A percentile compares a stretch with the other conserved stretches of the same genome.
phyloP scores from a whole-genome alignment of 1,140 invertebrate genomes.

The Dryas iulia region DNA sequence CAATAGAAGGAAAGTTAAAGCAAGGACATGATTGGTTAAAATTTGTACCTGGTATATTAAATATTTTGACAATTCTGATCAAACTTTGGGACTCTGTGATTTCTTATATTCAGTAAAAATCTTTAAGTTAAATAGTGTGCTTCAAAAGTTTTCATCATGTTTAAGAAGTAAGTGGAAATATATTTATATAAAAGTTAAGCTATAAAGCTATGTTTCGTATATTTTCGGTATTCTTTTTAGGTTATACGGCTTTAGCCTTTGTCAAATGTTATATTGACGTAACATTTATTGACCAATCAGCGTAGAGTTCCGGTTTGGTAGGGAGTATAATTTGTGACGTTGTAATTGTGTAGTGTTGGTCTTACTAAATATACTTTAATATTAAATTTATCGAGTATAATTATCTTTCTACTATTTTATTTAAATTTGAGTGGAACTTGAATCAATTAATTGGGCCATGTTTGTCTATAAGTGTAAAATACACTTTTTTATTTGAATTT shows the following conservation, averaged over 20 bases:
- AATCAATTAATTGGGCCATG: too few relatives aligned
- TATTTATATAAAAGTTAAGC: slow-evolving; percentile 7
- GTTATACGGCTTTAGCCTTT: slow-evolving; percentile 36
- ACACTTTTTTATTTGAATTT: not conserved
- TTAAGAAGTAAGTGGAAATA: slow-evolving; percentile 67
- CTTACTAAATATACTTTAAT: not conserved
- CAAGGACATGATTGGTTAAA: slow-evolving; percentile 30
- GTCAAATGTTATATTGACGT: slow-evolving; percentile 52
- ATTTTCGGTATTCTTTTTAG: slow-evolving; percentile 23
- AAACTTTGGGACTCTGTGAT: slow-evolving; percentile 28
- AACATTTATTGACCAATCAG: slow-evolving; percentile 33
- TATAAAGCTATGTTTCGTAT: not conserved
- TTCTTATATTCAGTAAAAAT: slow-evolving; percentile 20
- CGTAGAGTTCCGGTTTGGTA: slow-evolving; percentile 6
- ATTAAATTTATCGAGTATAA: not conserved
- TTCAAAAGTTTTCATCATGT: slow-evolving; percentile 49
- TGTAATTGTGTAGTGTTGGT: slow-evolving; percentile 25
- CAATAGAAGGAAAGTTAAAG: slow-evolving; percentile 22
- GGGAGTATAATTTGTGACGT: slow-evolving; percentile 17
- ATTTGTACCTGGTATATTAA: slow-evolving; percentile 21
- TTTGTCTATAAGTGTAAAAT: not conserved
- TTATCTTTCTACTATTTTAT: not conserved
- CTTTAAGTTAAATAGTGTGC: slow-evolving; percentile 8
- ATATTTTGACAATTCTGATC: slow-evolving; percentile 40
- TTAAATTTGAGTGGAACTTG: too few relatives aligned